phyloP scores from a whole-genome alignment of 1,140 invertebrate genomes.

The Diorhabda sublineata region DNA sequence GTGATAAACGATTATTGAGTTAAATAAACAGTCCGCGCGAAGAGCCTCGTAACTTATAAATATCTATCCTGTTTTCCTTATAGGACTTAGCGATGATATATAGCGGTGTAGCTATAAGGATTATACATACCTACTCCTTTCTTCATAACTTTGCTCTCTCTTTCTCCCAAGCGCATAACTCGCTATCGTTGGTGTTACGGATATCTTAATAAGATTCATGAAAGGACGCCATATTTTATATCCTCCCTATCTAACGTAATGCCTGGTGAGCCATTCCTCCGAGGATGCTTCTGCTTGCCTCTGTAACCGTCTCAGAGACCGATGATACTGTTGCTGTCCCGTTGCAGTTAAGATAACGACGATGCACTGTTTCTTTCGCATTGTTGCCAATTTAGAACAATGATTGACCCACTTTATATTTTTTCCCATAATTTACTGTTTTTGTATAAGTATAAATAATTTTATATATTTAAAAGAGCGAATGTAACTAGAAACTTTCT shows the following conservation, averaged over 20 bases:
- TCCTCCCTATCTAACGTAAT: slow-evolving; percentile 50
- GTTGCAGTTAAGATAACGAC: slow-evolving; percentile 34
- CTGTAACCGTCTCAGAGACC: background rate
- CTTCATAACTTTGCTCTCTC: slow-evolving; percentile 47
- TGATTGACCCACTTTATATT: too few species aligned
- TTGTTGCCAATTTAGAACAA: background rate
- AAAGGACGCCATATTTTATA: slow-evolving; percentile 67
- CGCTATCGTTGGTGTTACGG: slow-evolving; percentile 49
- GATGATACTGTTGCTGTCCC: slow-evolving; percentile 29
- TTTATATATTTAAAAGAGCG: too few species aligned
- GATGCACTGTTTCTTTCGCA: slow-evolving; percentile 9
- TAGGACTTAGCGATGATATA: slow-evolving; percentile 49
- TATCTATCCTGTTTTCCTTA: slow-evolving; percentile 50
- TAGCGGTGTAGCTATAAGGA: slow-evolving; percentile 49
- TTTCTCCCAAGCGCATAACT: slow-evolving; percentile 40
- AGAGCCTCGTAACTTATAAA: slow-evolving; percentile 47
- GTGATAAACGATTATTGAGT: slow-evolving; percentile 49
- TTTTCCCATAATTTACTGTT: too few species aligned
- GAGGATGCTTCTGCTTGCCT: slow-evolving; percentile 22
- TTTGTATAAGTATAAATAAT: too few species aligned
- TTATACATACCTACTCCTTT: slow-evolving; percentile 50
- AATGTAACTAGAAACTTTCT: too few species aligned
- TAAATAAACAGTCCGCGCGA: slow-evolving; percentile 47
- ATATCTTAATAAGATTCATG: slow-evolving; percentile 71
- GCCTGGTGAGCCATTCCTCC: slow-evolving; percentile 34